These are phyloP conservation scores for Kuschelorhynchus macadamiae DNA, from an alignment of 2,888 invertebrate genomes.

Conservation along the genomic window DNA sequence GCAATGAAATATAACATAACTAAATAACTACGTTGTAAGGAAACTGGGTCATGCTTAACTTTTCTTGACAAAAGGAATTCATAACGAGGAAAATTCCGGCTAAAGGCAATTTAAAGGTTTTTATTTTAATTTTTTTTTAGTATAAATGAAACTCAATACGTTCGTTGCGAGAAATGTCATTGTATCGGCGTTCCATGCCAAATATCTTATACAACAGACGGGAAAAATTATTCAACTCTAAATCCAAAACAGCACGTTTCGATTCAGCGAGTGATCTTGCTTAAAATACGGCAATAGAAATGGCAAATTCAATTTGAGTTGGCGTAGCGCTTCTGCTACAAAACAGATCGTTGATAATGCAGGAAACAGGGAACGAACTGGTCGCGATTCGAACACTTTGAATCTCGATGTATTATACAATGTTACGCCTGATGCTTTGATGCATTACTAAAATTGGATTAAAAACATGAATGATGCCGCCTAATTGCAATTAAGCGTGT, in stretches of 20 bases:
- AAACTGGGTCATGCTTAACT: too few relatives aligned
- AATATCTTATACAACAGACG: not conserved
- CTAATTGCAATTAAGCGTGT: not conserved
- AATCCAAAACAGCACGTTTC: conserved; percentile 35
- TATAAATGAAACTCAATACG: not conserved
- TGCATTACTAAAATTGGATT: not conserved
- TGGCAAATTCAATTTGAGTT: conserved; percentile 48
- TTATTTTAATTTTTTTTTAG: too few relatives aligned
- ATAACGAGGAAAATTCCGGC: too few relatives aligned
- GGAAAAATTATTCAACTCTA: conserved; percentile 9
- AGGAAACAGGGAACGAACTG: conserved; percentile 37
- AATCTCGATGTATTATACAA: conserved; percentile 18
- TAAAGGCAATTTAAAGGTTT: too few relatives aligned
- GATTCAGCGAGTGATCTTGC: conserved; percentile 40
- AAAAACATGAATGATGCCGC: not conserved
- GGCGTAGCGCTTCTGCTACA: conserved; percentile 29
- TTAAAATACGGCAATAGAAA: conserved; percentile 47
- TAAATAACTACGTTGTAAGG: too few relatives aligned
- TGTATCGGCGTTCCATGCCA: not conserved
- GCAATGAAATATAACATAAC: too few relatives aligned
- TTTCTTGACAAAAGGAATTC: too few relatives aligned
- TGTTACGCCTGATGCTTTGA: not conserved
- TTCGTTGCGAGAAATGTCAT: not conserved
- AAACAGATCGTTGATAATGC: conserved; percentile 47
- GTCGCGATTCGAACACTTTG: conserved; percentile 42